Evolutionary conservation across 2,797 vertebrate species (phyloP).

Genomic region (Epinephelus malabaricus): DNA sequence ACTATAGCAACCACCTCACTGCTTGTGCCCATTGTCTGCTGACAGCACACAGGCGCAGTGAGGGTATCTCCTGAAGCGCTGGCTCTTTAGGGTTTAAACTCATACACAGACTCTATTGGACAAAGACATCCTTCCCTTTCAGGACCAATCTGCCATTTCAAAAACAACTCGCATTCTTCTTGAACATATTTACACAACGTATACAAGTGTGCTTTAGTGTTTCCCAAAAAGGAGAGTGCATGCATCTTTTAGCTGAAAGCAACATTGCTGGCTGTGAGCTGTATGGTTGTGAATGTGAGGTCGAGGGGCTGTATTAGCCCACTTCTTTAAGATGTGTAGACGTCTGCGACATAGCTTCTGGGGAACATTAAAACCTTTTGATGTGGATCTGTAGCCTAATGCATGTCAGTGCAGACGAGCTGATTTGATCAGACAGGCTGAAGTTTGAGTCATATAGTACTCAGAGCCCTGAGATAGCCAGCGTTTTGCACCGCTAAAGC

Average conservation of each 20-base stretch:
- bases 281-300: constrained; percentile 47
- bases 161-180: constrained; percentile 41
- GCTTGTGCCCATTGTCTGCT: background rate
- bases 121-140: constrained; percentile 54
- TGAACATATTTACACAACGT: constrained; percentile 39
- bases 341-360: constrained; percentile 65
- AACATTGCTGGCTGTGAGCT: constrained; percentile 16
- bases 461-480: constrained; percentile 29
- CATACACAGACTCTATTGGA: constrained; percentile 45
- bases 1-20: background rate
- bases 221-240: constrained; percentile 31
- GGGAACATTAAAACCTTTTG: constrained; percentile 74
- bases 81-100: constrained; percentile 40
- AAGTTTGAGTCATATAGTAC: constrained; percentile 47
- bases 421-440: constrained; percentile 72
- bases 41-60: constrained; percentile 1
- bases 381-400: constrained; percentile 72
- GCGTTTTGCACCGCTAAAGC: constrained; percentile 42
- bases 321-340: constrained; percentile 64
- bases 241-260: constrained; percentile 47
- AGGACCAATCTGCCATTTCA: constrained; percentile 27
- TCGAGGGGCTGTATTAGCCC: constrained; percentile 33
- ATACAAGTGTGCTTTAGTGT: constrained; percentile 23
- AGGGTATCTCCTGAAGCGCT: constrained; percentile 28
- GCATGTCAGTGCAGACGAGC: constrained; percentile 61